Evolutionary conservation across 2,888 invertebrate species (phyloP).

Genomic region (Euproctis similis): DNA sequence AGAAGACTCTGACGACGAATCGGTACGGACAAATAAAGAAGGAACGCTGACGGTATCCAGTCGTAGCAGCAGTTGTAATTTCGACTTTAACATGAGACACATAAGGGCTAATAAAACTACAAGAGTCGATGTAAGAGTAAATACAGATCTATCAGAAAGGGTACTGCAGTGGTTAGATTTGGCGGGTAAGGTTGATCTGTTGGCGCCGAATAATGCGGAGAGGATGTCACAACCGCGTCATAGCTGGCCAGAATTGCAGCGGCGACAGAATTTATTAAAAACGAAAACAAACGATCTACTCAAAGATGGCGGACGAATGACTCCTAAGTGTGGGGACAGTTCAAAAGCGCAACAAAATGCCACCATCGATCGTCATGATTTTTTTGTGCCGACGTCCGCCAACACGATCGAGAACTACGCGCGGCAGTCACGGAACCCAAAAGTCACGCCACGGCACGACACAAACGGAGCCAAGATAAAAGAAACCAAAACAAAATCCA

Average conservation of each 20-base stretch:
- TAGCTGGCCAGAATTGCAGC: slow-evolving; percentile 63
- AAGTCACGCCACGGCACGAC: slow-evolving; percentile 50
- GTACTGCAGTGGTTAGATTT: slow-evolving; percentile 88
- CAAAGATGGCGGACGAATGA: slow-evolving; percentile 37
- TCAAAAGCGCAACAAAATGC: slow-evolving; percentile 48
- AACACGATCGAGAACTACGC: slow-evolving; percentile 71
- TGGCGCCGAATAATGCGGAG: slow-evolving; percentile 49
- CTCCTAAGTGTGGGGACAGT: slow-evolving; percentile 41
- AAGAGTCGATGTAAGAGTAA: slow-evolving; percentile 45
- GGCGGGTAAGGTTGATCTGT: slow-evolving; percentile 76
- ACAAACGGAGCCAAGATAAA: slow-evolving; percentile 33
- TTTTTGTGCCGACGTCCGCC: slow-evolving; percentile 61
- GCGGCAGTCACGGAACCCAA: slow-evolving; percentile 63
- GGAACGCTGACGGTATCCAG: slow-evolving; percentile 42
- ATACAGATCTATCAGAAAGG: slow-evolving; percentile 77
- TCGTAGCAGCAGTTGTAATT: slow-evolving; percentile 29
- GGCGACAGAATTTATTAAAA: slow-evolving; percentile 42
- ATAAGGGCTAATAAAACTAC: slow-evolving; percentile 53
- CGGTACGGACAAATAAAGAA: slow-evolving; percentile 41
- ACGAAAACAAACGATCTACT: slow-evolving; percentile 53
- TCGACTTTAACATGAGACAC: slow-evolving; percentile 46
- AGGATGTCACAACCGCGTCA: slow-evolving; percentile 58
- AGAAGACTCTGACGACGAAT: slow-evolving; percentile 44
- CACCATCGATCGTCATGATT: slow-evolving; percentile 61
- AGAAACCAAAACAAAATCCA: slow-evolving; percentile 47